phyloP scores from a whole-genome alignment of 2,113 vertebrate species.

The Spheniscus mendiculus region DNA sequence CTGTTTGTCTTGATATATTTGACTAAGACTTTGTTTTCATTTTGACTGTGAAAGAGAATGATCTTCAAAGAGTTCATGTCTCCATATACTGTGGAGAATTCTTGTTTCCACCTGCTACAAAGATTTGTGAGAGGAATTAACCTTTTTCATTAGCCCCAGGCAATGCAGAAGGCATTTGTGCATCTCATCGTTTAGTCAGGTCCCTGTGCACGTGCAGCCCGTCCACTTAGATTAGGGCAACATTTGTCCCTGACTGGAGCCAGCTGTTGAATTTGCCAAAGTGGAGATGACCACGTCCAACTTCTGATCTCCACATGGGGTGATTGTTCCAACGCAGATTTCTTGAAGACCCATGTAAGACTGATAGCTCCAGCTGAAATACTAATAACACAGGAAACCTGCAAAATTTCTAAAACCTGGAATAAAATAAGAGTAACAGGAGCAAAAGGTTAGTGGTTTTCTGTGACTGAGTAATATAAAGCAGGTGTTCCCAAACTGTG shows the following conservation, averaged over 20 bases:
- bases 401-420: neutral
- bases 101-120: neutral
- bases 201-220: neutral
- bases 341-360: neutral
- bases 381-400: neutral
- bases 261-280: neutral
- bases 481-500: neutral
- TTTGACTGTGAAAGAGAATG: neutral
- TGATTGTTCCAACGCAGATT: neutral
- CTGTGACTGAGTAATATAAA: neutral
- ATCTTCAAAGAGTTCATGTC: neutral
- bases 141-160: neutral
- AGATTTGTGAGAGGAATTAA: neutral
- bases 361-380: neutral
- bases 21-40: neutral
- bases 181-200: neutral
- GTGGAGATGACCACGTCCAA: neutral
- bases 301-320: neutral
- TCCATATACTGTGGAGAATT: neutral
- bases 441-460: neutral
- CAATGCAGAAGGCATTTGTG: neutral
- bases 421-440: neutral
- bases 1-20: neutral
- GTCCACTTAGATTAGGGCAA: neutral
- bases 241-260: neutral